These are phyloP conservation scores for Trichonephila clavipes DNA, from an alignment of 1,140 invertebrate genomes.

Conservation along the genomic window DNA sequence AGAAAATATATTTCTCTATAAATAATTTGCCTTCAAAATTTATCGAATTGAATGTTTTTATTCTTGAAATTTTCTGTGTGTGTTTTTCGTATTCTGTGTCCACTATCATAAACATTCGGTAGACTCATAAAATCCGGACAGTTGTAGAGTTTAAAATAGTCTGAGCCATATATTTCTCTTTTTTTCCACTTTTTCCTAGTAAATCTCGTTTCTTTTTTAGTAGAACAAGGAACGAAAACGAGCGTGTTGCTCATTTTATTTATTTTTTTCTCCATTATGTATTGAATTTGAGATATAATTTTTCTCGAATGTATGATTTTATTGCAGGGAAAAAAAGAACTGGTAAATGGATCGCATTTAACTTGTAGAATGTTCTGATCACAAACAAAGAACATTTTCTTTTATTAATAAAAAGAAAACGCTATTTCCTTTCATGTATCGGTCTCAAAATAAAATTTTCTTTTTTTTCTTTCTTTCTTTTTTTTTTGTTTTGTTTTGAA, in stretches of 20 bases:
- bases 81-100: conserved; percentile 52
- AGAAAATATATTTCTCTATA: too few species aligned
- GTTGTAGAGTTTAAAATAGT: conserved; percentile 43
- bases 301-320: neutral
- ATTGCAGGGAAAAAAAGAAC: too few species aligned
- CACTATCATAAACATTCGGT: conserved; percentile 56
- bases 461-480: too few species aligned
- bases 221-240: neutral
- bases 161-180: conserved; percentile 10
- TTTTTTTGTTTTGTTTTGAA: too few species aligned
- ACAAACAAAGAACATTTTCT: too few species aligned
- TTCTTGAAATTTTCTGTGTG: conserved; percentile 1
- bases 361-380: too few species aligned
- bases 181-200: neutral
- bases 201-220: conserved; percentile 11
- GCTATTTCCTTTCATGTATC: too few species aligned
- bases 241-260: neutral
- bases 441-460: too few species aligned
- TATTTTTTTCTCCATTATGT: neutral
- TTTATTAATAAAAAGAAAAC: too few species aligned
- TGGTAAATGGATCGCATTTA: too few species aligned
- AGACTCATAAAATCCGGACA: conserved; percentile 38
- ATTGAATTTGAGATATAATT: neutral
- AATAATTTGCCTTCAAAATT: too few species aligned
- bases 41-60: neutral